Conservation (phyloP, 2,797 vertebrate species). For the Sebastes trivittatus region DNA sequence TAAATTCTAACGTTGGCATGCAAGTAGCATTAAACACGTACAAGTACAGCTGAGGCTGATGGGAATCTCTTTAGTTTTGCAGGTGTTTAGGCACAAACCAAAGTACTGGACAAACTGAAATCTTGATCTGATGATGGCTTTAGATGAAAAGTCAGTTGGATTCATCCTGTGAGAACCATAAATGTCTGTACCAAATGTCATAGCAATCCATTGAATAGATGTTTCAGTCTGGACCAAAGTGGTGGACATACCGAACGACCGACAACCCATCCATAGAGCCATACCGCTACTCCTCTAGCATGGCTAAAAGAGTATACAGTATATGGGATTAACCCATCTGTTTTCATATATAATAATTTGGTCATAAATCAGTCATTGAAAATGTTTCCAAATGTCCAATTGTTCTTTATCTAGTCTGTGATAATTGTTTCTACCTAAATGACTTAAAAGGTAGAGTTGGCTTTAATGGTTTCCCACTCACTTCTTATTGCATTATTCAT, state of each 20-base stretch:
- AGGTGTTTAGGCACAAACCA: not conserved
- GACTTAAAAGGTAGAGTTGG: not conserved
- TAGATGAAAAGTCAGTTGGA: not conserved
- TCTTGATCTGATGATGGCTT: not conserved
- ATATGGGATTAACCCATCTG: not conserved
- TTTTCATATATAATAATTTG: not conserved
- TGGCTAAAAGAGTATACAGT: not conserved
- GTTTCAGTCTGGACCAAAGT: not conserved
- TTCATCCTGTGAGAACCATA: not conserved
- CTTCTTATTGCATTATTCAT: constrained; percentile 57
- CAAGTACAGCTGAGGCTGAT: not conserved
- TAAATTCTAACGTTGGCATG: not conserved
- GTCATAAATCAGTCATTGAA: too few species aligned
- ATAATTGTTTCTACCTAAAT: not conserved
- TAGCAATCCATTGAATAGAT: not conserved
- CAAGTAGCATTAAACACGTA: not conserved
- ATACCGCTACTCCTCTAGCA: not conserved
- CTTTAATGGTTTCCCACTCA: constrained; percentile 30
- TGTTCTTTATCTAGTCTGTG: not conserved
- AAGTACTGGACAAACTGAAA: not conserved
- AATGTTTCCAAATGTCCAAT: too few species aligned
- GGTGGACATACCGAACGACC: not conserved
- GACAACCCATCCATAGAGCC: not conserved
- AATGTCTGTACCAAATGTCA: not conserved
- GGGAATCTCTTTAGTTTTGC: too few species aligned